phyloP scores from a whole-genome alignment of 2,797 vertebrate genomes.

The Cuniculus paca region DNA sequence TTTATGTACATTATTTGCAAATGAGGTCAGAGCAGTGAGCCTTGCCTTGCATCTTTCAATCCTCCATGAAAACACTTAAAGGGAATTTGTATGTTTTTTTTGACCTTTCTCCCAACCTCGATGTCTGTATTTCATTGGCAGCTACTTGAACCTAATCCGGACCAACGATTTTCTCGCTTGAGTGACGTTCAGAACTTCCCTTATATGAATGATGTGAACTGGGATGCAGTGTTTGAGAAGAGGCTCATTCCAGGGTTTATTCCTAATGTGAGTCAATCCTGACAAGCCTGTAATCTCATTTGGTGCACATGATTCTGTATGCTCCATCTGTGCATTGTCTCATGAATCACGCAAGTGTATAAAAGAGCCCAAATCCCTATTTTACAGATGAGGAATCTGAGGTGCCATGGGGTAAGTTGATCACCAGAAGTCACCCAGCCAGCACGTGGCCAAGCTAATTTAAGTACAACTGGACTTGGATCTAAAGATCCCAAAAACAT shows the following conservation, averaged over 20 bases:
- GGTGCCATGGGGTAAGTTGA: background rate
- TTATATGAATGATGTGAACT: slow-evolving; percentile 94
- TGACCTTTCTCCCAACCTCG: background rate
- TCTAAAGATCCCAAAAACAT: background rate
- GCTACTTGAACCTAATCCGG: slow-evolving; percentile 94
- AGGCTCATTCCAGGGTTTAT: slow-evolving; percentile 94
- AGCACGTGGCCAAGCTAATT: background rate
- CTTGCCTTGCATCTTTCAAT: background rate
- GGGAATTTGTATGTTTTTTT: background rate
- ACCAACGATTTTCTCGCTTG: slow-evolving; percentile 94
- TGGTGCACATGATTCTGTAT: too few relatives aligned
- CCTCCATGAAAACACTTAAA: background rate
- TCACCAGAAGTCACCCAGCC: background rate
- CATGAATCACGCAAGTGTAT: background rate
- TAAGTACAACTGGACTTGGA: background rate
- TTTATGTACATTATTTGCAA: background rate
- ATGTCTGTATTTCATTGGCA: slow-evolving; percentile 80
- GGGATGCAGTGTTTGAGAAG: slow-evolving; percentile 96
- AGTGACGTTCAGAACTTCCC: slow-evolving; percentile 93
- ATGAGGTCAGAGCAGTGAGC: background rate
- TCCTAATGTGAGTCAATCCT: slow-evolving; percentile 92
- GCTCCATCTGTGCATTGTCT: background rate
- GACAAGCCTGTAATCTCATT: background rate
- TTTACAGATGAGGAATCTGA: background rate
- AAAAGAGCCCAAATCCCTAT: background rate